These are phyloP conservation scores for Hyles euphorbiae DNA, from an alignment of 1,140 invertebrate species.

Conservation along the genomic window DNA sequence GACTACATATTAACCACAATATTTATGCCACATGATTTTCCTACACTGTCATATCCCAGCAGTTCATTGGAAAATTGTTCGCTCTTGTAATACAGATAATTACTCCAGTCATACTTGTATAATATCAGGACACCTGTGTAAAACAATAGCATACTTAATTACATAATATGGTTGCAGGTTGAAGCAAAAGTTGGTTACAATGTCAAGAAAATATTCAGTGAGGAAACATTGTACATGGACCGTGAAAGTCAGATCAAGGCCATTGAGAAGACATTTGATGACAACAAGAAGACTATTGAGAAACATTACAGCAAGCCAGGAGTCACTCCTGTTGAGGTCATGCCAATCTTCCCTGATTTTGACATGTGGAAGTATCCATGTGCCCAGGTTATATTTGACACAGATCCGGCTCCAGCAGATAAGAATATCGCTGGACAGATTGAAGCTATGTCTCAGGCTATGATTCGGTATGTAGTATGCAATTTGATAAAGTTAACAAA, in stretches of 20 bases:
- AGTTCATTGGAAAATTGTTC: too few species aligned
- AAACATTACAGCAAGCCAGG: slow-evolving; percentile 97
- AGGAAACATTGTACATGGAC: slow-evolving; percentile 97
- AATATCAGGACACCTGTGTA: too few species aligned
- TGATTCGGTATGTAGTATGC: slow-evolving; percentile 84
- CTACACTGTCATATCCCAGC: too few species aligned
- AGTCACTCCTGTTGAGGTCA: slow-evolving; percentile 90
- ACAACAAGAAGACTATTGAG: slow-evolving; percentile 89
- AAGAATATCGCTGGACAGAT: slow-evolving; percentile 89
- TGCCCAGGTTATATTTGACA: slow-evolving; percentile 99
- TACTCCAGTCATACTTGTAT: too few species aligned
- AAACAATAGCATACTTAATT: not conserved
- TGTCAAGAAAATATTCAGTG: slow-evolving; percentile 96
- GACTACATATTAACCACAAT: too few species aligned
- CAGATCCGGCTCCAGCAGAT: slow-evolving; percentile 92
- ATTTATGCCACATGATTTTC: too few species aligned
- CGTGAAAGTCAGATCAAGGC: slow-evolving; percentile 97
- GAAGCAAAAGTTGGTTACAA: slow-evolving; percentile 99
- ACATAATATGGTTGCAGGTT: slow-evolving; percentile 72
- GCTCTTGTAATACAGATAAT: too few species aligned
- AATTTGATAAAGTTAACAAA: not conserved
- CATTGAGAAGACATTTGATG: slow-evolving; percentile 98
- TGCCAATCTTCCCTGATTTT: slow-evolving; percentile 96
- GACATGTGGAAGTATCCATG: slow-evolving; percentile 98
- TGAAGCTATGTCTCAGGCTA: slow-evolving; percentile 99